Evolutionary conservation across 2,113 vertebrate species (phyloP), one percentile per base, ranked within the genome.

Genomic region (Vombatus ursinus): DNA sequence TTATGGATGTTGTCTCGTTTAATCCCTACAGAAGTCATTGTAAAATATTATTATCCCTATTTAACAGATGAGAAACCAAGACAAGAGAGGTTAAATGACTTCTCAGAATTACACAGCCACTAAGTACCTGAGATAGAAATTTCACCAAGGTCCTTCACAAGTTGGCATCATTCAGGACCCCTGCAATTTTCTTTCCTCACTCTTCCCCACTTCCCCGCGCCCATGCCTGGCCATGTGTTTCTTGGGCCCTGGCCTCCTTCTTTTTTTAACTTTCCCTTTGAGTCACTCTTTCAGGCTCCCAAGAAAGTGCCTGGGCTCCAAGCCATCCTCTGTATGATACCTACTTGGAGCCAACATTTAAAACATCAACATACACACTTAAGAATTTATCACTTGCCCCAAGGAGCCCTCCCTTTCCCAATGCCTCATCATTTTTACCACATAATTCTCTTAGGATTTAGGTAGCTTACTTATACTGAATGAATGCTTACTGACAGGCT

Each of bases 31-130:
- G 49, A 22, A 50, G 26, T 52, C 47, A 44, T 16, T 23, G 4
- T 48, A 90, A 84, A 3, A 89, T 47, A 90, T 44, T 37, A 68
- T 37, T 12, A 68, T 37, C 61, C 61, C 61, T 3, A 68, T 37
- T 68, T 19, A 44, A 89, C 28, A 93, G 44, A 26, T 37, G 11
- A 96, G 22, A 49, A 51, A 93, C 77, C 44, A 28, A 37, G 93
- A 52, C 4, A 24, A 37, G 14, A n/a, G 19, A 22, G 2, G 1
- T 96, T 94, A 90, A 93, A 57, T 37, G 5, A 31, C 37, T 57
- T 52, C 4, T 0, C 6, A 16, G 26, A 2, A 25, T 2, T 0
- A 26, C 0, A 37, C 0, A 37, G 24, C 37, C 50, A n/a, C 8
- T 50, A 50, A 68, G 2, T 8, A 50, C 14, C 9, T 50, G 50